Conservation (phyloP, 2,797 vertebrate genomes). For the Tarsius wallacei region DNA sequence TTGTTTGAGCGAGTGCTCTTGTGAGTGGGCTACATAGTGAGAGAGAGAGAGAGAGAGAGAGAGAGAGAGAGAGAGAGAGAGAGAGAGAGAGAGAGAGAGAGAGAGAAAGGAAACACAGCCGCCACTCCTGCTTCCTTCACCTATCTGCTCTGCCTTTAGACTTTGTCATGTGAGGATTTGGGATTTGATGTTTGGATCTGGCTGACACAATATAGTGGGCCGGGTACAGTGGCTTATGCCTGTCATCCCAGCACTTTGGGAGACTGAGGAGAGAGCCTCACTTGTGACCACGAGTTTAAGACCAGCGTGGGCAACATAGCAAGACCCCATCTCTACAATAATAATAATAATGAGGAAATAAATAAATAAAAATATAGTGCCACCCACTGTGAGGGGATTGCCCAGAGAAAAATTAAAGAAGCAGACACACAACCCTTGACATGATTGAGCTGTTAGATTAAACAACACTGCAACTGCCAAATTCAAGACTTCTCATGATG, state of each 20-base stretch:
- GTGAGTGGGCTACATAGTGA: no score
- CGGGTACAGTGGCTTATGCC: no score
- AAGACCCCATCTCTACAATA: no score
- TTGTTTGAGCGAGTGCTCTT: no score
- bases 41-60: background rate
- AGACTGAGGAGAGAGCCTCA: no score
- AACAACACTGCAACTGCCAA: background rate
- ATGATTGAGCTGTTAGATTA: background rate
- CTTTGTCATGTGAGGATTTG: background rate
- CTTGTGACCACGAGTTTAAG: no score
- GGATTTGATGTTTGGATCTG: background rate
- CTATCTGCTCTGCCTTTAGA: background rate
- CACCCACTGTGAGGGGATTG: background rate
- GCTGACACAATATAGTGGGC: background rate
- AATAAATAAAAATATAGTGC: no score
- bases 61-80: background rate
- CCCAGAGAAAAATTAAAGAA: background rate
- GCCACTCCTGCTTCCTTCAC: background rate
- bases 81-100: background rate
- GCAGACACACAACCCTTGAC: background rate
- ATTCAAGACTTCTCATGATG: slow-evolving; percentile 25
- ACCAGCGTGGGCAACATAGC: no score
- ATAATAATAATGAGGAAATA: no score
- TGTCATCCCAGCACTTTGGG: no score
- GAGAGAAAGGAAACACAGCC: background rate